phyloP scores from a whole-genome alignment of 2,888 invertebrate genomes.

The Hirtodrosophila histrioides region DNA sequence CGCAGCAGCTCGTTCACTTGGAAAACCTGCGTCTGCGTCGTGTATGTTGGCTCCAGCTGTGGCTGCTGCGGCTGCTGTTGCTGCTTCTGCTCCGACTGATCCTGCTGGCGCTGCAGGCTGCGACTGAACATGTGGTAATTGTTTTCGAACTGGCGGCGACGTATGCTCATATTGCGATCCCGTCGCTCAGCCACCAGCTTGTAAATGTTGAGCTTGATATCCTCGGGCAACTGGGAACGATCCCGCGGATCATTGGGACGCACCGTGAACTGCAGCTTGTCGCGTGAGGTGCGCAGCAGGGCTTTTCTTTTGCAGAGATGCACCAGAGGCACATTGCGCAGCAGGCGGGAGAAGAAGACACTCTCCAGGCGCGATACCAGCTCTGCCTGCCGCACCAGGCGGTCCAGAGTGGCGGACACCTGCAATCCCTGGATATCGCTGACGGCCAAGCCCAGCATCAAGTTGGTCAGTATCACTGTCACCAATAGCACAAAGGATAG shows the following conservation, averaged over 20 bases:
- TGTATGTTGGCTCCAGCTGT: slow-evolving; percentile 7
- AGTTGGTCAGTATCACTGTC: slow-evolving; percentile 92
- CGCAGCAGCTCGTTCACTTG: slow-evolving; percentile 75
- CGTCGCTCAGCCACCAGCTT: slow-evolving; percentile 90
- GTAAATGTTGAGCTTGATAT: slow-evolving; percentile 90
- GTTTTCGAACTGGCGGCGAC: slow-evolving; percentile 84
- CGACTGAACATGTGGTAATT: slow-evolving; percentile 83
- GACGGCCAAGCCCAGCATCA: slow-evolving; percentile 93
- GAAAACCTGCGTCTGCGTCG: slow-evolving; percentile 32
- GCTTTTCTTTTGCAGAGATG: slow-evolving; percentile 89
- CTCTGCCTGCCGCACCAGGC: slow-evolving; percentile 92
- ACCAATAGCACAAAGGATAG: slow-evolving; percentile 91
- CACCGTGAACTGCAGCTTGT: slow-evolving; percentile 90
- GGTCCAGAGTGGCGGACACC: slow-evolving; percentile 91
- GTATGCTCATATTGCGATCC: slow-evolving; percentile 86
- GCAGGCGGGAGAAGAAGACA: slow-evolving; percentile 91
- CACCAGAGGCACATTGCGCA: slow-evolving; percentile 89
- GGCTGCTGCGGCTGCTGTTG: slow-evolving; percentile 15
- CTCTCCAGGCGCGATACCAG: slow-evolving; percentile 92
- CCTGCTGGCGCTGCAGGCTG: slow-evolving; percentile 71
- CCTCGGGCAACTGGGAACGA: slow-evolving; percentile 88
- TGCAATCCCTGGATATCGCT: slow-evolving; percentile 93
- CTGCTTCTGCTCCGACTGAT: slow-evolving; percentile 7
- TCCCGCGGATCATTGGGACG: slow-evolving; percentile 93
- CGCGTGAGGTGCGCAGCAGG: slow-evolving; percentile 89